Evolutionary conservation across 2,113 vertebrate species (phyloP), one percentile per base, ranked within the genome.

Genomic region (Phylloscopus whistleri): DNA sequence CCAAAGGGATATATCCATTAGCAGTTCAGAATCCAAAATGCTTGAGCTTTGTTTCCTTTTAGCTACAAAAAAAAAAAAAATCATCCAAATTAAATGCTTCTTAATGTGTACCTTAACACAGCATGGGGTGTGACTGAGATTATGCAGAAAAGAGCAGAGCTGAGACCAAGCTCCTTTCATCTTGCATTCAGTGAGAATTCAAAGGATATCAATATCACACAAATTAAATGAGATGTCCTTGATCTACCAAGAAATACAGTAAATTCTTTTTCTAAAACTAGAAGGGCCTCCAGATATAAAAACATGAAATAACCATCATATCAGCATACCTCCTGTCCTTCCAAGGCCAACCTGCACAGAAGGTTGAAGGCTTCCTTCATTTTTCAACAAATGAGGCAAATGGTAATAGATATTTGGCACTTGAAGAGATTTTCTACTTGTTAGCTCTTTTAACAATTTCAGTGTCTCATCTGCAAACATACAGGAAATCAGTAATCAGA

Each of bases 401-500:
- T 99, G 99, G 97, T 99, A 99, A 98, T 99, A 99, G 97, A 99
- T 99, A 97, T 98, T 99, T 98, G 99, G 99, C 98, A 99, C 99
- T 98, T 99, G 99, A 94, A 99, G 99, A 95, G 99, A 98, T 97
- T 99, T 99, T 97, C 97, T 98, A 83, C 98, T 99, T 82, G 98
- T 98, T 84, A 99, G 97, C 90, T 99, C 99, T 97, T 99, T 99
- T 90, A 99, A 96, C 56, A 99, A 97, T 96, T 99, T 99, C 97
- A 99, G 98, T 2, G 99, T 99, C 93, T 99, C 99, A 97, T 99
- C 99, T 99, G 96, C 87, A 97, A 98, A 96, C 13, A 93, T 16
- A 84, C 20, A 91, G 27, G 9, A 85, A 94, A 90, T 41, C 53
- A 89, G 16, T 43, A 75, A 90, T 14, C 18, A 88, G 64, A 94